phyloP scores from a whole-genome alignment of 2,113 vertebrate genomes.

The Tyto alba region DNA sequence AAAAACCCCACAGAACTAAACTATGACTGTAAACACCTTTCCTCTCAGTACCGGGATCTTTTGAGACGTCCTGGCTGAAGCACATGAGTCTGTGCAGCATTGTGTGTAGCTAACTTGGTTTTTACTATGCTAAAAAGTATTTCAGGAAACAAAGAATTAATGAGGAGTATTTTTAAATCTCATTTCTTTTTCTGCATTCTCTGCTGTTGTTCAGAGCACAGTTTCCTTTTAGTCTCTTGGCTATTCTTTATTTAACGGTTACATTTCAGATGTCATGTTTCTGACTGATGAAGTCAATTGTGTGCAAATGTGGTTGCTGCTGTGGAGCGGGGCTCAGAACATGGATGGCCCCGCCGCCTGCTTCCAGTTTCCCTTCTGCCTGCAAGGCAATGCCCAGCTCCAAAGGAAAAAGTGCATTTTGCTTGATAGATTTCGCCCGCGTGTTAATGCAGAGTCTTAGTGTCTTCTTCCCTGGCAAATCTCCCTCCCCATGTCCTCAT shows the following conservation, averaged over 20 bases:
- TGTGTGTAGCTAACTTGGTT: not conserved
- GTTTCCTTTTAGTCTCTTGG: not conserved
- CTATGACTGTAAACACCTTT: not conserved
- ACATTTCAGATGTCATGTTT: not conserved
- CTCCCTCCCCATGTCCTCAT: not conserved
- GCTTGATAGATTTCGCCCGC: not conserved
- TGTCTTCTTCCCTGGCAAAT: not conserved
- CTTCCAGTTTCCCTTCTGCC: not conserved
- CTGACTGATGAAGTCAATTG: not conserved
- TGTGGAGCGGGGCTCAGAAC: not conserved
- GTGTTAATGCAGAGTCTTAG: not conserved
- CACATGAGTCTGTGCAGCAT: not conserved
- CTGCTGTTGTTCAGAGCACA: not conserved
- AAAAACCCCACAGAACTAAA: not conserved
- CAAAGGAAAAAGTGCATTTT: not conserved
- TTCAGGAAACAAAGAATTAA: not conserved
- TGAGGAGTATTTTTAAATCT: not conserved
- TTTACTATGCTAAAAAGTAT: not conserved
- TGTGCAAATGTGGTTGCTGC: not conserved
- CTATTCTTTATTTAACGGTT: not conserved
- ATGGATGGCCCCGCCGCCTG: rapidly evolving
- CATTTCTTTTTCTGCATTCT: not conserved
- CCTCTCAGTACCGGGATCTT: not conserved
- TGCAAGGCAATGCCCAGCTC: not conserved
- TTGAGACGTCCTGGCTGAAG: not conserved